These are phyloP conservation scores for Ichneumoninae sp. DNA, from an alignment of 2,888 invertebrate genomes.

Conservation along the genomic window DNA sequence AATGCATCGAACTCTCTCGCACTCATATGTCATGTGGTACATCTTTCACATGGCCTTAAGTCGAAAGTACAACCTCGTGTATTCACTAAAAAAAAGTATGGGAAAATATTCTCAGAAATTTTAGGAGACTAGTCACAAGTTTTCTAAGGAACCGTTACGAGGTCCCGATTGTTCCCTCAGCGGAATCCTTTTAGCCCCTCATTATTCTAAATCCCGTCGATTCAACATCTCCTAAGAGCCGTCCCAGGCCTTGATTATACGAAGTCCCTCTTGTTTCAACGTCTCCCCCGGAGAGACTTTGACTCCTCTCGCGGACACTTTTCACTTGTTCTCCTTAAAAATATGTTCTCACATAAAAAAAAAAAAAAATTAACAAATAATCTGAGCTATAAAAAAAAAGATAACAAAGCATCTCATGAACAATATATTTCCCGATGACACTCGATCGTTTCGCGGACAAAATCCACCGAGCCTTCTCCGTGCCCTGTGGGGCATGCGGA, in stretches of 20 bases:
- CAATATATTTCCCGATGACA: slow-evolving; percentile 55
- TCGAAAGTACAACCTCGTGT: neutral
- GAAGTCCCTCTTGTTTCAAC: neutral
- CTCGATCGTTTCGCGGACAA: slow-evolving; percentile 61
- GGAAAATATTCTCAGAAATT: neutral
- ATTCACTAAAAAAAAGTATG: neutral
- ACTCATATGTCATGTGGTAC: no score
- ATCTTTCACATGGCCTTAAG: no score
- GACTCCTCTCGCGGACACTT: neutral
- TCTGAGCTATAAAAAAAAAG: slow-evolving; percentile 23
- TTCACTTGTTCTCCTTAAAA: neutral
- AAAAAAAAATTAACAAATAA: slow-evolving; percentile 38
- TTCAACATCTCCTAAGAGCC: neutral
- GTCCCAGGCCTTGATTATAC: neutral
- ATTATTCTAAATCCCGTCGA: neutral
- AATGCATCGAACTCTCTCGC: no score
- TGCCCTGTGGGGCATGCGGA: slow-evolving; percentile 13
- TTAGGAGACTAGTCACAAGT: neutral
- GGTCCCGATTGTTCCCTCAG: neutral
- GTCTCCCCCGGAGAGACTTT: neutral
- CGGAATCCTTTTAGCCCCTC: neutral
- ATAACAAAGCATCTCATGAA: slow-evolving; percentile 30
- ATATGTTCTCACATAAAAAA: neutral
- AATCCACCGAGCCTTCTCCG: slow-evolving; percentile 51
- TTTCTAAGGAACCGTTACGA: neutral